Evolutionary conservation across 2,888 invertebrate genomes (phyloP).

Genomic region (Ephialtes manifestator): DNA sequence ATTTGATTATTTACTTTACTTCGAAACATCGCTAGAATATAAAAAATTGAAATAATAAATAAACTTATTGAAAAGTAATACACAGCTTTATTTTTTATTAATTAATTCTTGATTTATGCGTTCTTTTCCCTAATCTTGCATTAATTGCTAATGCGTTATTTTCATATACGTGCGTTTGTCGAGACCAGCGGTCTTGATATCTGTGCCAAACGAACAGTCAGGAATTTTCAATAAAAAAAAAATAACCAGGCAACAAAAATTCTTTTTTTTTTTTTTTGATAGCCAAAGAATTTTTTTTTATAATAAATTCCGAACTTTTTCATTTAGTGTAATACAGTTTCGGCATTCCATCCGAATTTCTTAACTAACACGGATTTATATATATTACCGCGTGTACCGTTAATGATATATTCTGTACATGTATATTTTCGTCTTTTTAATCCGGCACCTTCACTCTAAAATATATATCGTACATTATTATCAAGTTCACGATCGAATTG

Average conservation of each 20-base stretch:
- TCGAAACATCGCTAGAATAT: background rate
- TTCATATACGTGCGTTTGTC: conserved; percentile 5
- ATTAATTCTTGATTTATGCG: background rate
- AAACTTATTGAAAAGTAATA: background rate
- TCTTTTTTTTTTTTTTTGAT: background rate
- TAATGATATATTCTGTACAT: conserved; percentile 67
- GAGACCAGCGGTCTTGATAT: background rate
- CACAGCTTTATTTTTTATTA: no score
- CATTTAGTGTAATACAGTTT: conserved; percentile 29
- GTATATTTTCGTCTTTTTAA: conserved; percentile 44
- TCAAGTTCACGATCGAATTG: conserved; percentile 77
- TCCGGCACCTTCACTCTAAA: conserved; percentile 32
- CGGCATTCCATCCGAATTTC: conserved; percentile 40
- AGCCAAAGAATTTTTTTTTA: background rate
- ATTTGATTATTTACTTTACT: background rate
- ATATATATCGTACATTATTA: conserved; percentile 75
- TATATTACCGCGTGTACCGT: conserved; percentile 36
- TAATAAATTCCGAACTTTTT: conserved; percentile 9
- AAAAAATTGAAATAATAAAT: background rate
- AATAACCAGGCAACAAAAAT: background rate
- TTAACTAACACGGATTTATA: conserved; percentile 46
- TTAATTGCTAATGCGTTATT: background rate
- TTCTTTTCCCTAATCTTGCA: background rate
- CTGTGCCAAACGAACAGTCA: background rate
- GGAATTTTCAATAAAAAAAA: background rate